phyloP scores from a whole-genome alignment of 2,113 vertebrate species.

The Lepus americanus region DNA sequence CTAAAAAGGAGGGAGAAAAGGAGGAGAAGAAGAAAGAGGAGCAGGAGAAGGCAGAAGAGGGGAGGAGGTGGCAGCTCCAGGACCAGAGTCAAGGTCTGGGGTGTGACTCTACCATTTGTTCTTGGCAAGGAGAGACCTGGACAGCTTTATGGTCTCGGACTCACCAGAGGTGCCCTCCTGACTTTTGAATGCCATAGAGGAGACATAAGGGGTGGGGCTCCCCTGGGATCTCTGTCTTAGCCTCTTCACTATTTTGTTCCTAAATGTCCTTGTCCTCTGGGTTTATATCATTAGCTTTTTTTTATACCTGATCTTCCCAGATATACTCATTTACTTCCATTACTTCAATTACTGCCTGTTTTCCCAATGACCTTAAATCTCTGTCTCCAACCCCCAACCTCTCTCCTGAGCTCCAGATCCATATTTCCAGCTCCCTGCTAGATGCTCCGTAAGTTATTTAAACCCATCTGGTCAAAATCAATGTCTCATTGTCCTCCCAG shows the following conservation, averaged over 20 bases:
- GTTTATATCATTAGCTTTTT: conserved; percentile 11
- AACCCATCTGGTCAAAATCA: conserved; percentile 18
- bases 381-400: neutral
- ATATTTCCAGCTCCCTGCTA: neutral
- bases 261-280: neutral
- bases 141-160: neutral
- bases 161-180: neutral
- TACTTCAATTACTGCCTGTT: neutral
- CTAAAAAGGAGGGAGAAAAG: neutral
- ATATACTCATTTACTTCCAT: neutral
- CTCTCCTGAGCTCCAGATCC: conserved; percentile 23
- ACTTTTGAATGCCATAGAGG: neutral
- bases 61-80: neutral
- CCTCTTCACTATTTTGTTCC: neutral
- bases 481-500: neutral
- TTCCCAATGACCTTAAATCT: conserved; percentile 25
- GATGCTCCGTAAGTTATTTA: neutral
- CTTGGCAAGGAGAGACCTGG: neutral
- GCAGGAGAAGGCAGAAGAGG: neutral
- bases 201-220: neutral
- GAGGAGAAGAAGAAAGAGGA: neutral
- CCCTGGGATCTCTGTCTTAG: neutral
- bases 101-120: neutral
- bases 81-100: neutral
- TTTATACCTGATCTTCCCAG: neutral